These are phyloP conservation scores for Myotis davidii DNA, from an alignment of 2,113 vertebrate species.

Conservation along the genomic window DNA sequence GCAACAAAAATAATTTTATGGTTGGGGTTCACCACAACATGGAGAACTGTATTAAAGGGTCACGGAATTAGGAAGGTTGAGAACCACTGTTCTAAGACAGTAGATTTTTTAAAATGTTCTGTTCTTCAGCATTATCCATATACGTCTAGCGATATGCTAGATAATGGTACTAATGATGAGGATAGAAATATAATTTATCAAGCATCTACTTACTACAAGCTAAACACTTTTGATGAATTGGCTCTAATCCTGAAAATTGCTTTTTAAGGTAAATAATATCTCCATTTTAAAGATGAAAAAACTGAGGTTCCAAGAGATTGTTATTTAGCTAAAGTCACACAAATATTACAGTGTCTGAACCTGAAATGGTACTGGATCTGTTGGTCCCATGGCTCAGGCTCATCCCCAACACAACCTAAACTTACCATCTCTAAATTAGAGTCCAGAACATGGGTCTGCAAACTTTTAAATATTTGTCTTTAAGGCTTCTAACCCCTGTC, in stretches of 20 bases:
- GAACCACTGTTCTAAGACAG: not conserved
- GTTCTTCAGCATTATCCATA: not conserved
- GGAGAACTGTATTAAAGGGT: too few relatives aligned
- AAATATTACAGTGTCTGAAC: not conserved
- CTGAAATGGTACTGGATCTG: not conserved
- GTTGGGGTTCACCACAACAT: too few relatives aligned
- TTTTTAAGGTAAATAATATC: not conserved
- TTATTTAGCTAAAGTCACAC: not conserved
- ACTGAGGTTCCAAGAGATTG: not conserved
- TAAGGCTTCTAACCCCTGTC: not conserved
- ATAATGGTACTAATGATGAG: not conserved
- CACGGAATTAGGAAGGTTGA: too few relatives aligned
- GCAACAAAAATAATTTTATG: too few relatives aligned
- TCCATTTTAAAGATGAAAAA: constrained; percentile 26
- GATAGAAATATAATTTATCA: not conserved
- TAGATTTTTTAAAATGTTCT: not conserved
- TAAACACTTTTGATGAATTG: not conserved
- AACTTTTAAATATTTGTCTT: not conserved
- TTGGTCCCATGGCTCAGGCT: not conserved
- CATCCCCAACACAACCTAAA: not conserved
- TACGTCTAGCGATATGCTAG: not conserved
- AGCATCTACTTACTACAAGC: not conserved
- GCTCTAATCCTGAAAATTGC: not conserved
- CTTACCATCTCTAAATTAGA: not conserved
- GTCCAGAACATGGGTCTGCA: not conserved